A percentile compares a stretch with the other conserved stretches of the same genome.
phyloP scores from a whole-genome alignment of 2,113 vertebrate species.

The Tylochromis polylepis region DNA sequence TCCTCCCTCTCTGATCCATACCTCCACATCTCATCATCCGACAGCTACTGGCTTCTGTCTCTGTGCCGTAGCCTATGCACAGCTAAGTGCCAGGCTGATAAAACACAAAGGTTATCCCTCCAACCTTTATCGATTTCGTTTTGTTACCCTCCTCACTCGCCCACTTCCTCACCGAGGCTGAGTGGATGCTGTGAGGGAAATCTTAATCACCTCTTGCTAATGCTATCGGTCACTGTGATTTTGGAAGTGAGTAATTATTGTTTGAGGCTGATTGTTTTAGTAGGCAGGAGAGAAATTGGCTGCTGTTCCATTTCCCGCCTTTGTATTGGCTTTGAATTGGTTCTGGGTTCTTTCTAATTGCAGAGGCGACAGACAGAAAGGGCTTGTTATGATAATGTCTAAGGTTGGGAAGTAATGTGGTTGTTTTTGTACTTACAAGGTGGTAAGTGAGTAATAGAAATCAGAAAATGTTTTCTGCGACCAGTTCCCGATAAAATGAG shows the following conservation, averaged over 20 bases:
- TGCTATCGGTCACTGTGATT: conserved; percentile 11
- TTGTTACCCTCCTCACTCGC: conserved; percentile 46
- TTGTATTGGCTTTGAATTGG: not conserved
- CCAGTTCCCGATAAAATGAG: not conserved
- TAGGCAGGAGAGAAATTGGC: not conserved
- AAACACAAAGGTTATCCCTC: conserved; percentile 62
- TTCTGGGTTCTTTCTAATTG: not conserved
- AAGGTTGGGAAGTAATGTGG: not conserved
- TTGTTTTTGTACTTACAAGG: conserved; percentile 12
- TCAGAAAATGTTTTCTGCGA: not conserved
- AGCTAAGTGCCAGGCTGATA: conserved; percentile 50
- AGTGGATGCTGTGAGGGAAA: conserved; percentile 36
- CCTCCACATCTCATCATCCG: conserved; percentile 30
- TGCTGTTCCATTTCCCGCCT: not conserved
- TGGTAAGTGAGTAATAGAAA: conserved; percentile 11
- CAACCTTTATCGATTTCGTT: conserved; percentile 48
- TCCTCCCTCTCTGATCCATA: conserved; percentile 33
- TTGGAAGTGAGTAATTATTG: conserved; percentile 35
- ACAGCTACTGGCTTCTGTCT: conserved; percentile 17
- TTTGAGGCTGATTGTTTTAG: not conserved
- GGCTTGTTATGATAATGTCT: conserved; percentile 3
- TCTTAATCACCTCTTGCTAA: conserved; percentile 44
- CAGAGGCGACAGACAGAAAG: not conserved
- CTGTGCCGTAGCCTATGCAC: not conserved
- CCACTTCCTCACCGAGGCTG: conserved; percentile 6